Evolutionary conservation across 2,888 invertebrate genomes (phyloP).

Genomic region (Ectobius pallidus): DNA sequence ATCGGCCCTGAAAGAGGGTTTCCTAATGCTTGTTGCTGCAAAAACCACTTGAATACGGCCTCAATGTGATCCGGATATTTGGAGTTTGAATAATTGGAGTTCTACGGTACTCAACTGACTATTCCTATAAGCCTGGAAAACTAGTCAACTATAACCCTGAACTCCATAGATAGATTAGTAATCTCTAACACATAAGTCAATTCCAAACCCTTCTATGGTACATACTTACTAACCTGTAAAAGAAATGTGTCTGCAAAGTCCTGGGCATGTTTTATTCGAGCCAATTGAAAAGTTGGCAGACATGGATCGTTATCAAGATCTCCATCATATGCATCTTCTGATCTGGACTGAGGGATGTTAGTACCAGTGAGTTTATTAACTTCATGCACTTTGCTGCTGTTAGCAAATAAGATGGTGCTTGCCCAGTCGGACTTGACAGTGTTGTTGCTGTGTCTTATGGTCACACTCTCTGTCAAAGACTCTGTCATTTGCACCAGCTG

Average conservation of each 20-base stretch:
- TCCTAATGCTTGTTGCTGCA: too few species aligned
- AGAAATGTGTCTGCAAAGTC: conserved; percentile 57
- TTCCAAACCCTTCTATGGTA: too few species aligned
- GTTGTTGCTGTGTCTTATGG: conserved; percentile 44
- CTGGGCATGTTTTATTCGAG: conserved; percentile 55
- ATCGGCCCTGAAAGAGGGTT: too few species aligned
- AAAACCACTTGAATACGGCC: too few species aligned
- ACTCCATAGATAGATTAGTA: too few species aligned
- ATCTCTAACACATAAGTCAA: too few species aligned
- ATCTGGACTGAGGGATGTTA: background rate
- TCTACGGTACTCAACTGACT: too few species aligned
- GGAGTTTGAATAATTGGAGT: too few species aligned
- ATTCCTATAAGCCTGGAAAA: too few species aligned
- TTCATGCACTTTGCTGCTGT: conserved; percentile 35
- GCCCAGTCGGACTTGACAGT: conserved; percentile 40
- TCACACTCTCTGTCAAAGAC: conserved; percentile 33
- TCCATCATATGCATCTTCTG: conserved; percentile 39
- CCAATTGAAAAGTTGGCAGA: conserved; percentile 54
- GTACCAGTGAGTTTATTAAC: conserved; percentile 24
- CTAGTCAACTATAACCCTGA: too few species aligned
- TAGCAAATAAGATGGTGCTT: conserved; percentile 44
- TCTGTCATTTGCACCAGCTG: conserved; percentile 45
- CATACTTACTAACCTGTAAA: conserved; percentile 52
- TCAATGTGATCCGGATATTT: too few species aligned
- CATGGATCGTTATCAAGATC: conserved; percentile 49